Conservation (phyloP, 2,797 vertebrate genomes). For the Enteromius mattozi region DNA sequence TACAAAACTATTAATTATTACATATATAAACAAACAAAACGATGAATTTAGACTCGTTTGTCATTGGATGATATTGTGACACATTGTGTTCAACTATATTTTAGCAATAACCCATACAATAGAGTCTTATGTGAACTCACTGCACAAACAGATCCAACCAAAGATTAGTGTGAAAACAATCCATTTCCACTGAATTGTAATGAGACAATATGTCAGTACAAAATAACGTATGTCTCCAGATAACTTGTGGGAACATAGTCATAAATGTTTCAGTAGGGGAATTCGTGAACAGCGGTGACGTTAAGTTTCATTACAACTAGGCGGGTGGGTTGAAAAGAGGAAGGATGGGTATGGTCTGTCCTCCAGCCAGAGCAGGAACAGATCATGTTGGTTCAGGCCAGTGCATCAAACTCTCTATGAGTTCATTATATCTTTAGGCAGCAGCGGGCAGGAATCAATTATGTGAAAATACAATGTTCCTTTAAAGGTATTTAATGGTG, state of each 20-base stretch:
- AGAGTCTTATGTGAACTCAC: background rate
- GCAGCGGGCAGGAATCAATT: slow-evolving; percentile 26
- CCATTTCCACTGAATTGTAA: background rate
- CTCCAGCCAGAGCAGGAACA: background rate
- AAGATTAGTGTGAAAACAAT: background rate
- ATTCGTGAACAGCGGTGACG: slow-evolving; percentile 7
- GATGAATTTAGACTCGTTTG: background rate
- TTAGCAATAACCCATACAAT: background rate
- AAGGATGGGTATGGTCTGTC: slow-evolving; percentile 36
- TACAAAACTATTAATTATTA: too few relatives aligned
- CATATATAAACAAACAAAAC: too few relatives aligned
- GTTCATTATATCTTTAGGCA: slow-evolving; percentile 20
- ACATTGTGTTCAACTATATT: background rate
- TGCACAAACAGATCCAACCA: background rate
- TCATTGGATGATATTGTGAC: background rate
- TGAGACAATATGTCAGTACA: background rate
- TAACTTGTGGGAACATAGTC: slow-evolving; percentile 3
- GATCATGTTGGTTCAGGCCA: slow-evolving; percentile 9
- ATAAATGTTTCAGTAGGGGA: slow-evolving; percentile 12
- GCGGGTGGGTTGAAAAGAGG: slow-evolving; percentile 36
- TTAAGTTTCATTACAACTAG: background rate
- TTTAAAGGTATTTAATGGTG: slow-evolving; percentile 14
- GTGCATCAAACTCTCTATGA: background rate
- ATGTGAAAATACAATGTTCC: slow-evolving; percentile 4
- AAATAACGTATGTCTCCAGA: background rate